These are phyloP conservation scores for Platysteira castanea DNA, from an alignment of 2,113 vertebrate genomes.

Conservation along the genomic window DNA sequence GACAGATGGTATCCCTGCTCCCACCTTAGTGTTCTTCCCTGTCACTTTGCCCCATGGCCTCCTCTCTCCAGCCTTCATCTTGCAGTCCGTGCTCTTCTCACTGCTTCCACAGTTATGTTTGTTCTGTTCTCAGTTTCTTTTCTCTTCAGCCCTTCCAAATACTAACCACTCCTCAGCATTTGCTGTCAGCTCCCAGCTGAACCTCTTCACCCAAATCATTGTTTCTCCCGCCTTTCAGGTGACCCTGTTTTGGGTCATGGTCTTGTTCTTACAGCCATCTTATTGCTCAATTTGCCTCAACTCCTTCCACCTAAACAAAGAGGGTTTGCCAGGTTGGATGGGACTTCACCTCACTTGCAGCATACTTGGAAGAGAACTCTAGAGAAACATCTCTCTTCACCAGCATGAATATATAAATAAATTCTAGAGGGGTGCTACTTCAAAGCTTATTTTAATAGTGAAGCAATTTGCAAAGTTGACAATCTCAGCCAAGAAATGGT, in stretches of 20 bases:
- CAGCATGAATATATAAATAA: background rate
- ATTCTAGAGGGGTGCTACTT: background rate
- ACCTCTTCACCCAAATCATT: background rate
- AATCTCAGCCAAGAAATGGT: background rate
- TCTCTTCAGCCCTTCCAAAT: background rate
- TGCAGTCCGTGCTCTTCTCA: background rate
- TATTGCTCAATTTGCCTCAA: background rate
- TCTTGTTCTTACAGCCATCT: background rate
- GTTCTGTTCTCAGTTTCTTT: background rate
- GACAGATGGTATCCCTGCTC: background rate
- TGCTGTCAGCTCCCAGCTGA: background rate
- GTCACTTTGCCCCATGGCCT: background rate
- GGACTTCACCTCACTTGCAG: background rate
- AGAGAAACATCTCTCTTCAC: background rate
- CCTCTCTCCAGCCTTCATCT: background rate
- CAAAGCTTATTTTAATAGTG: background rate
- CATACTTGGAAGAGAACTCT: background rate
- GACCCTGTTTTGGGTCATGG: background rate
- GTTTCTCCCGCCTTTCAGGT: background rate
- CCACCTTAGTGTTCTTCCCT: background rate
- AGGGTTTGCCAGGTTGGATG: rapidly evolving
- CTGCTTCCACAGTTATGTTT: background rate
- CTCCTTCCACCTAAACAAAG: background rate
- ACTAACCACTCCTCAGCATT: background rate
- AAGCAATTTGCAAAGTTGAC: background rate